Base-by-base conservation (phyloP, 2,888 invertebrate genomes). In the Thalpophila matura region DNA sequence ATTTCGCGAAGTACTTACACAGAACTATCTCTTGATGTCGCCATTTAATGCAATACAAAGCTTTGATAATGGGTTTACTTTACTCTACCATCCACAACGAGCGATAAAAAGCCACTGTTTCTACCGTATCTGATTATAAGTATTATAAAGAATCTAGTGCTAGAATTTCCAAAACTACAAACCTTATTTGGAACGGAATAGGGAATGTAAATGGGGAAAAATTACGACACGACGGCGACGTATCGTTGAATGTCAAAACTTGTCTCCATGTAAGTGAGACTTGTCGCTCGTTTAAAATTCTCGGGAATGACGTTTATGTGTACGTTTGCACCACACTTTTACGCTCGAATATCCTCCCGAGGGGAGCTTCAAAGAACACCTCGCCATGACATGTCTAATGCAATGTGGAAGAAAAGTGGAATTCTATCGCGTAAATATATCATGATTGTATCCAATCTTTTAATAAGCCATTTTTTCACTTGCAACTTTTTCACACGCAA, bases 1-100 rank as follows among this genome's bases (percentile, higher is more conserved):
- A 81, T 83, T 66, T 79, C 72, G 69, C 58, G 71, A 83, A 85
- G 83, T 87, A 84, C 85, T 88, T 87, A 88, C 18, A 24, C 31
- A 42, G 24, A 70, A 77, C 65, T 74, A 70, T 66, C 40, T 66
- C 60, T 68, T 46, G 53, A 55, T 64, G 46, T 63, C 50, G 26
- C 63, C 47, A 38, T 47, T 56, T 40, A 50, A 56, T 50, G 33
- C 47, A 72, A 63, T 56, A 54, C 7, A 43, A 26, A 20, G 18
- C 24, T 33, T 40, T 49, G 35, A 22, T 57, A 56, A 62, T 54
- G 38, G 29, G n/a, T 45, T 50, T 14, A 51, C 26, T 59, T 49
- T 46, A 46, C 26, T 27, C 1, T 38, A 9, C 33, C n/a, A 16
- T 16, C 22, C 10, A n/a, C 20, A 18, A 3, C 6, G 35, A 14